Conservation (phyloP, 2,113 vertebrate genomes). For the Percopsis transmontana region DNA sequence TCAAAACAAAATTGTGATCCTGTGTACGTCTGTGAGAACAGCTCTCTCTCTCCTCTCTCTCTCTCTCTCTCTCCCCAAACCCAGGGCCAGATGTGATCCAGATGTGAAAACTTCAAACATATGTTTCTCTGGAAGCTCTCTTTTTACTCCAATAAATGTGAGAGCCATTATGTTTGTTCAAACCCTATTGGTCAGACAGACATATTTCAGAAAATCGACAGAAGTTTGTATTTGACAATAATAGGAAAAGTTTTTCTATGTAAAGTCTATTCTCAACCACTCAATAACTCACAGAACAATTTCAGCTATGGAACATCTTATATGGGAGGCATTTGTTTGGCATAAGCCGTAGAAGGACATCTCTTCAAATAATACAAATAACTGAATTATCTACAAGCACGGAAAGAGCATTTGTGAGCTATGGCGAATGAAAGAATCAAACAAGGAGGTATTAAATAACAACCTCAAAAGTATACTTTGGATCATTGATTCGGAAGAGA, state of each 20-base stretch:
- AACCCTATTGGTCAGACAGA: constrained; percentile 47
- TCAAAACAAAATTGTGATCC: constrained; percentile 49
- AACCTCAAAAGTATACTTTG: constrained; percentile 74
- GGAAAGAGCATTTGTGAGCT: neutral
- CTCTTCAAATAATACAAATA: constrained; percentile 31
- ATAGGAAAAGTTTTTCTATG: constrained; percentile 1
- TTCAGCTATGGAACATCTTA: constrained; percentile 26
- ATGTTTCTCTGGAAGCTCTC: constrained; percentile 64
- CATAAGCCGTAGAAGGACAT: constrained; percentile 34
- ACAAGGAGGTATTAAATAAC: neutral
- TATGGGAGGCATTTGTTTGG: constrained; percentile 12
- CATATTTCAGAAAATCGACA: constrained; percentile 75
- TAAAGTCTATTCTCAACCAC: constrained; percentile 39
- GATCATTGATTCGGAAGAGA: constrained; percentile 80
- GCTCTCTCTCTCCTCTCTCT: constrained; percentile 31
- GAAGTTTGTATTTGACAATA: constrained; percentile 19
- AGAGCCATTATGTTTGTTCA: constrained; percentile 66
- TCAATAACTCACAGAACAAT: constrained; percentile 2
- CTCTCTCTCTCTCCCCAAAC: constrained; percentile 29
- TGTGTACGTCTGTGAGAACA: constrained; percentile 17
- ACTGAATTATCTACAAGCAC: constrained; percentile 13
- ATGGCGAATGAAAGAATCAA: neutral
- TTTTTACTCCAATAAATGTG: constrained; percentile 66
- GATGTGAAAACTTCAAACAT: constrained; percentile 78
- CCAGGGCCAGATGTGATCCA: constrained; percentile 76